Percentiles rank a stretch among this genome's conserved stretches.
These are phyloP conservation scores for Trachemys scripta DNA, from an alignment of 2,113 vertebrate species.

Conservation along the genomic window DNA sequence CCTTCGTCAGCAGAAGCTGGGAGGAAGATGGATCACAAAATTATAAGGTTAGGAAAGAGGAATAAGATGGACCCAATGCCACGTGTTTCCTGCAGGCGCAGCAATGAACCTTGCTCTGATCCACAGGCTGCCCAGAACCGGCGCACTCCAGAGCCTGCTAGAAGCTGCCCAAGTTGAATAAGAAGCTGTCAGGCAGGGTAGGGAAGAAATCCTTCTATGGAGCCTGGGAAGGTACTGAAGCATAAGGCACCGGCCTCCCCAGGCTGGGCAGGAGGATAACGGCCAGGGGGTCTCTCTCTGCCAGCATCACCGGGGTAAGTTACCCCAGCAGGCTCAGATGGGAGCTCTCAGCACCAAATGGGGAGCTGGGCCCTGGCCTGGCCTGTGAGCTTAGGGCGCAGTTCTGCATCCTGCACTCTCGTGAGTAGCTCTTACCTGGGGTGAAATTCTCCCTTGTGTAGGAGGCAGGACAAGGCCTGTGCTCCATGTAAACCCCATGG, in stretches of 20 bases:
- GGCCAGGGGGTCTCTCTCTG: too few relatives aligned
- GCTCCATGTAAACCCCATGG: not conserved
- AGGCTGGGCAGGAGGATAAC: not conserved
- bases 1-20: not conserved
- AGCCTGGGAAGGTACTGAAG: not conserved
- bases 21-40: not conserved
- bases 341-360: not conserved
- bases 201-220: not conserved
- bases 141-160: too few relatives aligned
- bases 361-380: not conserved
- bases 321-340: not conserved
- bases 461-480: rapidly evolving
- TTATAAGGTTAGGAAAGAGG: not conserved
- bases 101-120: not conserved
- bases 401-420: not conserved
- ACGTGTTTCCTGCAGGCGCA: not conserved
- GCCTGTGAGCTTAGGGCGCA: not conserved
- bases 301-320: not conserved
- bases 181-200: not conserved
- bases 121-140: rapidly evolving
- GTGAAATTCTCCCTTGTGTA: not conserved
- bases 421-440: not conserved
- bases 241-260: not conserved
- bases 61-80: not conserved
- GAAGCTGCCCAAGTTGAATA: not conserved